Evolutionary conservation across 2,113 vertebrate species (phyloP).

Genomic region (Labeo rohita): DNA sequence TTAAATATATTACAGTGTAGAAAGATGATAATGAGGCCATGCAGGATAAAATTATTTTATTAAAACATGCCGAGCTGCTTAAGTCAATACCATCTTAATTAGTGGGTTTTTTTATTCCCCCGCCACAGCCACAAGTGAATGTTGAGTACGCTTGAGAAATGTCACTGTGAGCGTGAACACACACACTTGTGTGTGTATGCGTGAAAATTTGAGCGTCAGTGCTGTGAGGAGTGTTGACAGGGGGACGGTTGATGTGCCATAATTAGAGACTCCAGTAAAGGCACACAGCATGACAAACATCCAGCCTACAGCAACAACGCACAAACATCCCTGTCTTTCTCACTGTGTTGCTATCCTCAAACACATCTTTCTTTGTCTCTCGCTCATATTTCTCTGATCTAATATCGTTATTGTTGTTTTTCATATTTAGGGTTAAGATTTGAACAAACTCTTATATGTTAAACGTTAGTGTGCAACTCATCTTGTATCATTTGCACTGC

Average conservation of each 20-base stretch:
- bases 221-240: slow-evolving; percentile 65
- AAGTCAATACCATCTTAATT: slow-evolving; percentile 18
- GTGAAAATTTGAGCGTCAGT: slow-evolving; percentile 50
- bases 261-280: slow-evolving; percentile 71
- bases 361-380: slow-evolving; percentile 9
- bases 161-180: slow-evolving; percentile 3
- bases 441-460: neutral
- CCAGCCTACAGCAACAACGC: slow-evolving; percentile 50
- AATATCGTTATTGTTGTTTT: neutral
- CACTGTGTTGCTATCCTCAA: neutral
- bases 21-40: neutral
- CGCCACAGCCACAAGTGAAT: slow-evolving; percentile 24
- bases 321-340: slow-evolving; percentile 2
- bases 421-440: neutral
- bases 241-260: slow-evolving; percentile 74
- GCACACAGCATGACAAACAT: slow-evolving; percentile 62
- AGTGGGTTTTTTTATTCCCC: slow-evolving; percentile 19
- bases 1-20: neutral
- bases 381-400: slow-evolving; percentile 8
- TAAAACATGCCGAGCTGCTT: neutral
- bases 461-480: neutral
- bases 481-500: neutral
- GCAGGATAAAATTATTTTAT: neutral
- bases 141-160: slow-evolving; percentile 37
- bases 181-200: neutral